Percentiles rank a stretch among this genome's conserved stretches.
These are phyloP conservation scores for Drosophila mauritiana DNA, from an alignment of 1,140 invertebrate species.

Conservation along the genomic window DNA sequence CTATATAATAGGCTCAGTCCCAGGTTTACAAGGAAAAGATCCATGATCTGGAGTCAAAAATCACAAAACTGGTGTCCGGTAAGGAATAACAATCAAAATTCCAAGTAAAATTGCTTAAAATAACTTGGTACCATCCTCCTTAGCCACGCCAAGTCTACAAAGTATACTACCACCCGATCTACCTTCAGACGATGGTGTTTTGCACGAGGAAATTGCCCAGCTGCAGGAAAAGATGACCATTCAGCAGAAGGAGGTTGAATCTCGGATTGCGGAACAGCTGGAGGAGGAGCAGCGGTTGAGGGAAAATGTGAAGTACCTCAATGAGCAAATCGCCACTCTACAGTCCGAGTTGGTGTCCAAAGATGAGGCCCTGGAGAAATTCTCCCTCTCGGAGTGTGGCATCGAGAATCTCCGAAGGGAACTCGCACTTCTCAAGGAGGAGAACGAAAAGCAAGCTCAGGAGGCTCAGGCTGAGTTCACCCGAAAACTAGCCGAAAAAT, in stretches of 20 bases:
- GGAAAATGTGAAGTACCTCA: constrained; percentile 85
- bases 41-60: constrained; percentile 84
- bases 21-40: constrained; percentile 84
- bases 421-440: constrained; percentile 70
- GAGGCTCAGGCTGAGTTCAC: constrained; percentile 35
- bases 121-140: background rate
- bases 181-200: constrained; percentile 47
- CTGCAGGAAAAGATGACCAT: constrained; percentile 78
- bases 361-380: constrained; percentile 75
- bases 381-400: constrained; percentile 72
- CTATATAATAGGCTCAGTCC: constrained; percentile 70
- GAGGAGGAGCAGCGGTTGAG: constrained; percentile 69
- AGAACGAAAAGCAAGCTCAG: constrained; percentile 67
- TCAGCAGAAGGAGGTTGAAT: constrained; percentile 40
- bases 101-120: too few species aligned
- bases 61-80: constrained; percentile 76
- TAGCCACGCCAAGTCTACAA: constrained; percentile 60
- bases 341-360: constrained; percentile 69
- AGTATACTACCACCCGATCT: constrained; percentile 21
- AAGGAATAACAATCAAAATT: background rate
- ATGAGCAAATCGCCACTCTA: constrained; percentile 72
- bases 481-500: constrained; percentile 54
- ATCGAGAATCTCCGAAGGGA: constrained; percentile 76
- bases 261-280: constrained; percentile 77
- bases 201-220: constrained; percentile 81